Base-by-base conservation (phyloP, 1,140 invertebrate species). In the Drosophila serrata region DNA sequence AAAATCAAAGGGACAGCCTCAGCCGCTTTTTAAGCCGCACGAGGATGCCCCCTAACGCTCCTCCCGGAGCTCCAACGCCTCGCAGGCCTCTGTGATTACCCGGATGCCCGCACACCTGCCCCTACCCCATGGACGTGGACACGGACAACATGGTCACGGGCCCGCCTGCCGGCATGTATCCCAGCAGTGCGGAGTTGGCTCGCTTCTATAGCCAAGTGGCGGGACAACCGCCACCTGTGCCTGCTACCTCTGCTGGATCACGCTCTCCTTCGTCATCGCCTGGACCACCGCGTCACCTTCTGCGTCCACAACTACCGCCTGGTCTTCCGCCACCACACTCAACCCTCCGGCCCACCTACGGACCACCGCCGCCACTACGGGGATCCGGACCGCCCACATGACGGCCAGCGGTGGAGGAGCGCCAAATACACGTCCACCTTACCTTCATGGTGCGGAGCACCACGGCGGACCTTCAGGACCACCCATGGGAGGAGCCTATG, bases 21-120 rank as follows among this genome's bases (percentile, higher is more conserved):
- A 51, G 24, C 56, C 60, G 76, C 92, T 93, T 2, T 94, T 93
- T 60, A 72, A 93, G 90, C 84, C 91, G 31, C 72, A 79, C 75
- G 92, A 76, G 60, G 82, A 87, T 31, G 53, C 58, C 24, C n/a
- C 3, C 93, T 6, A 19, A 49, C 2, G 90, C 93, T 57, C 31
- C 31, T 4, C 93, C 93, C 24, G 33, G 22, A 12, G 6, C 59
- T 93, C 15, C 53, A 90, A 35, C 17, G 31, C 93, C 59, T 86
- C 93, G 49, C 94, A 94, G 51, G 94, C 95, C 29, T 95, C 95
- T 22, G 95, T 95, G 2, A 95, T 95, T 17, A 95, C 95, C 3
- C 93, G 95, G 46, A 95, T 95, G 39, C 94, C 95, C 53, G 93
- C 94, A 1, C 93, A 94, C 39, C 93, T 94, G 0, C 86, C 92